Conservation (phyloP, 2,888 invertebrate genomes). For the Malacosoma neustria region DNA sequence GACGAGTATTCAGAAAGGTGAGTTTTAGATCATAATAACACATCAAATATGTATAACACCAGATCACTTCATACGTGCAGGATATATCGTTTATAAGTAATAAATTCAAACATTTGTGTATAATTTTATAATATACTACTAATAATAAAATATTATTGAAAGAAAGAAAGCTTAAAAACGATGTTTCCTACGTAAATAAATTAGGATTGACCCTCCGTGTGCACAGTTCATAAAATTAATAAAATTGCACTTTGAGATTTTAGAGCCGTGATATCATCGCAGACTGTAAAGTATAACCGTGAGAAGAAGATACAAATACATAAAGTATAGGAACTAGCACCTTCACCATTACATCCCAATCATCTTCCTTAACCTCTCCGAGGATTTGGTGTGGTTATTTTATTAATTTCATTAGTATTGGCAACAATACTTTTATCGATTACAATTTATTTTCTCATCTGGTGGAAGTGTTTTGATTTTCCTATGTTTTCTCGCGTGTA, state of each 20-base stretch:
- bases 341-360: slow-evolving; percentile 59
- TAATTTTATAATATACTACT: slow-evolving; percentile 9
- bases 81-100: slow-evolving; percentile 42
- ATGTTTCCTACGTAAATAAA: slow-evolving; percentile 52
- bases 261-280: slow-evolving; percentile 63
- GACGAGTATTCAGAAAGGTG: slow-evolving; percentile 99
- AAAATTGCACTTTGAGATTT: slow-evolving; percentile 64
- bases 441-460: slow-evolving; percentile 65
- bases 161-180: slow-evolving; percentile 19
- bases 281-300: slow-evolving; percentile 49
- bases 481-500: slow-evolving; percentile 65
- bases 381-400: slow-evolving; percentile 75
- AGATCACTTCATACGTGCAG: slow-evolving; percentile 56
- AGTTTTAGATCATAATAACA: slow-evolving; percentile 57
- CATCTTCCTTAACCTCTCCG: slow-evolving; percentile 70
- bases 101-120: slow-evolving; percentile 9
- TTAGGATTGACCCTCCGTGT: slow-evolving; percentile 52
- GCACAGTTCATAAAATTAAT: slow-evolving; percentile 58
- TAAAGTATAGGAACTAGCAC: slow-evolving; percentile 59
- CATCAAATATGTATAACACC: slow-evolving; percentile 38
- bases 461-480: slow-evolving; percentile 75
- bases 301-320: slow-evolving; percentile 49
- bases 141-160: slow-evolving; percentile 5
- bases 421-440: slow-evolving; percentile 46
- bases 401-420: slow-evolving; percentile 55